Percentiles rank a stretch among this genome's conserved stretches.
Conservation (phyloP, 2,113 vertebrate species). For the Thamnophis sirtalis region DNA sequence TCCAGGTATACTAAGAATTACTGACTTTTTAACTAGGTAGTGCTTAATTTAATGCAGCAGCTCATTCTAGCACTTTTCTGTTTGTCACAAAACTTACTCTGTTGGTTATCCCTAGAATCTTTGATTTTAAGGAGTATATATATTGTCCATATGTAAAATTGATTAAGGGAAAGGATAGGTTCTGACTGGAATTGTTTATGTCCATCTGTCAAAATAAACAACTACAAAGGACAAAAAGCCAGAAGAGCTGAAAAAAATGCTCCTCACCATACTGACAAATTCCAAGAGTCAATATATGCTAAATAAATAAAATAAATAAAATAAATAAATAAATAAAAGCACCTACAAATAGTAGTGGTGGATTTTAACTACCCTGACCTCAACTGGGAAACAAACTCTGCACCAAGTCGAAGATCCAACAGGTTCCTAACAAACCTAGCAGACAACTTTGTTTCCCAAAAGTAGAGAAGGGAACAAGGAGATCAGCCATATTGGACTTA, state of each 20-base stretch:
- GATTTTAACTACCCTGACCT: too few species aligned
- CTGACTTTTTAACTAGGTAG: neutral
- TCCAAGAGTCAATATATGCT: neutral
- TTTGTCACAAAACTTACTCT: neutral
- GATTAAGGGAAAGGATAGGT: neutral
- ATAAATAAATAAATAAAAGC: neutral
- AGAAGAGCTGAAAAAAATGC: neutral
- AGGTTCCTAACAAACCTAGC: too few species aligned
- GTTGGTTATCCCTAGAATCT: neutral
- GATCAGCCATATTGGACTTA: too few species aligned
- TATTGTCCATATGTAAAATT: neutral
- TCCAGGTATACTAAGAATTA: neutral
- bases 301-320: too few species aligned
- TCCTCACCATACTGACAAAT: neutral
- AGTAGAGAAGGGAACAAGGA: too few species aligned
- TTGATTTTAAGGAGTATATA: neutral
- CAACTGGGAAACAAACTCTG: too few species aligned
- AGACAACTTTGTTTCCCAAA: too few species aligned
- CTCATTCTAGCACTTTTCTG: too few species aligned
- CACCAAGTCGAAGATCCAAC: too few species aligned
- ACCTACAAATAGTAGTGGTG: too few species aligned
- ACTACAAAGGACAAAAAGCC: neutral
- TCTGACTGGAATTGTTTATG: neutral
- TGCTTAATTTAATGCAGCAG: neutral
- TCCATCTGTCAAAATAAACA: neutral